phyloP scores from a whole-genome alignment of 2,797 vertebrate species.

The Silurus aristotelis region DNA sequence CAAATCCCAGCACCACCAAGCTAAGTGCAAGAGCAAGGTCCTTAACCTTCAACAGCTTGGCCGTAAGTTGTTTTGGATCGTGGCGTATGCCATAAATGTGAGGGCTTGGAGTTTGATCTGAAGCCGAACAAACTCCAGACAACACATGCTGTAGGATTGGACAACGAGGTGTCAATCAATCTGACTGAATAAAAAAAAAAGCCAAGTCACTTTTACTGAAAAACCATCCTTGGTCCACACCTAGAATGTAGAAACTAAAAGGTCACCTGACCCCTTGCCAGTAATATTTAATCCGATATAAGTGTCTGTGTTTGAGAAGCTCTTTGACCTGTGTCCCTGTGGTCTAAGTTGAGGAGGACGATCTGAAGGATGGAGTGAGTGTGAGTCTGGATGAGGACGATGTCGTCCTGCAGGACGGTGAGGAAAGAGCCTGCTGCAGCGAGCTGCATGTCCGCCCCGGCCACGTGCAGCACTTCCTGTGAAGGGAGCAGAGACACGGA shows the following conservation, averaged over 20 bases:
- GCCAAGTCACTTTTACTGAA: background rate
- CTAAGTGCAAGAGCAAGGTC: no score
- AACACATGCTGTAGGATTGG: no score
- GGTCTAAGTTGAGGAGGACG: constrained; percentile 89
- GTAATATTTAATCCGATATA: background rate
- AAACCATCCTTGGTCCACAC: background rate
- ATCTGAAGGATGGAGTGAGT: constrained; percentile 90
- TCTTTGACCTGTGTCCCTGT: constrained; percentile 85
- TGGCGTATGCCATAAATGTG: no score
- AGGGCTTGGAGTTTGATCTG: no score
- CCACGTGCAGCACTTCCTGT: constrained; percentile 87
- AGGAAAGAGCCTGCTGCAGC: constrained; percentile 88
- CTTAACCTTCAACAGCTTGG: no score
- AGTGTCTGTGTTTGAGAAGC: background rate
- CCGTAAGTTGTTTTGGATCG: no score
- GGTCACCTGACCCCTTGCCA: background rate
- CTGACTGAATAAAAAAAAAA: no score
- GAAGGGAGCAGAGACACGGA: background rate
- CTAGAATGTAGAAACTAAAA: background rate
- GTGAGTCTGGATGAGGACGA: constrained; percentile 87
- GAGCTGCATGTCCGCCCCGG: constrained; percentile 88
- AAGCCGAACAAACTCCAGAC: no score
- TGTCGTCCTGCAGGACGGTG: constrained; percentile 90
- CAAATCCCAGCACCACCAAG: no score
- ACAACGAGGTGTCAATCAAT: no score